Evolutionary conservation across 1,140 invertebrate species (phyloP).

Genomic region (Marisa cornuarietis): DNA sequence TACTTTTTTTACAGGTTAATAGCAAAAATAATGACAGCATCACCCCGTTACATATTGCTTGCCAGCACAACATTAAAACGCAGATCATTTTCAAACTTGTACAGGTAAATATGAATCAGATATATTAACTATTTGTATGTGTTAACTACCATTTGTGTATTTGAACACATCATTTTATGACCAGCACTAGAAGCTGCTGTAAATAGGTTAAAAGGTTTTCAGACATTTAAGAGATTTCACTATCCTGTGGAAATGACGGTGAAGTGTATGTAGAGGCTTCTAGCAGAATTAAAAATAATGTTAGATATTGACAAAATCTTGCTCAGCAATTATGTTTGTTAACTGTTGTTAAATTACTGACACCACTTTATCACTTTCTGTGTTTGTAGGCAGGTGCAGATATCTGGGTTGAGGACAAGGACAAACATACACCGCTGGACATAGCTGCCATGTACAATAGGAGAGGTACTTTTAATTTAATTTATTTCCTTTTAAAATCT

Average conservation of each 20-base stretch:
- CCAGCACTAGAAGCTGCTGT: too few species aligned
- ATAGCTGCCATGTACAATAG: constrained; percentile 50
- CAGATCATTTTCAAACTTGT: constrained; percentile 44
- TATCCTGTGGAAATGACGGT: too few species aligned
- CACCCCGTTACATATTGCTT: constrained; percentile 50
- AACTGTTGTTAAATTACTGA: not conserved
- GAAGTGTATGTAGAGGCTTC: too few species aligned
- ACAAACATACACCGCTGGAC: constrained; percentile 42
- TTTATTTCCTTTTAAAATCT: too few species aligned
- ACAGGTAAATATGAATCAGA: constrained; percentile 24
- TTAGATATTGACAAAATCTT: too few species aligned
- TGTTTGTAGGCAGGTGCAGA: constrained; percentile 23
- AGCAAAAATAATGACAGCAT: constrained; percentile 53
- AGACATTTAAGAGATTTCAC: too few species aligned
- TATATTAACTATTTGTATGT: too few species aligned
- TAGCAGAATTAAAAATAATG: too few species aligned
- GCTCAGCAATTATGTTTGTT: too few species aligned
- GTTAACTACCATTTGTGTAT: too few species aligned
- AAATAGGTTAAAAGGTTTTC: too few species aligned
- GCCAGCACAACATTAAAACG: constrained; percentile 42
- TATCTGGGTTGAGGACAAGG: constrained; percentile 42
- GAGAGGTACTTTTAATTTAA: constrained; percentile 38
- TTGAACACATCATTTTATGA: too few species aligned
- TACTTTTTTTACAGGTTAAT: constrained; percentile 43
- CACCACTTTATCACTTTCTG: not conserved